Percentiles rank a stretch among this genome's conserved stretches.
Conservation (phyloP, 2,113 vertebrate species). For the Odontophorus gujanensis region DNA sequence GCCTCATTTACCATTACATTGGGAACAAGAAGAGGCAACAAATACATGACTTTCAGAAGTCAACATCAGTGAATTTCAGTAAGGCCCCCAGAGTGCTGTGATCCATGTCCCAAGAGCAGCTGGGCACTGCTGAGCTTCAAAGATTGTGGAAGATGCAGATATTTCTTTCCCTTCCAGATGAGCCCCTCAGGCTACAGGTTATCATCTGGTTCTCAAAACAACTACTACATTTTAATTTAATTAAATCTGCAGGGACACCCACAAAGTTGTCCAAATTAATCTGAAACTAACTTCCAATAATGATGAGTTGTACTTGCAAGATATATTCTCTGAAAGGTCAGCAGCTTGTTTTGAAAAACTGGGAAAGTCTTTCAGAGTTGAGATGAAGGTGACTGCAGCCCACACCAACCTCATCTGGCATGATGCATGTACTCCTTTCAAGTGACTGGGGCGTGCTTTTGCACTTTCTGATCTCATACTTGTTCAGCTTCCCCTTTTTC, state of each 20-base stretch:
- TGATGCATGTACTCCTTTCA: neutral
- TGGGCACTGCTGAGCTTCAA: neutral
- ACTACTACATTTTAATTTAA: neutral
- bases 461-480: neutral
- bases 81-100: neutral
- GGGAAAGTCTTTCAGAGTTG: neutral
- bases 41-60: neutral
- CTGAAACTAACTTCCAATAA: neutral
- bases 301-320: neutral
- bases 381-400: neutral
- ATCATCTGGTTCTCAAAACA: neutral
- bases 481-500: neutral
- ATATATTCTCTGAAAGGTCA: neutral
- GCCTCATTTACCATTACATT: conserved; percentile 4
- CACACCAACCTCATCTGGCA: neutral
- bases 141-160: neutral
- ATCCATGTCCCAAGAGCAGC: neutral
- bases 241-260: conserved; percentile 33
- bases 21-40: neutral
- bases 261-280: conserved; percentile 14
- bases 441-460: neutral
- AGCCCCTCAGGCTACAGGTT: neutral
- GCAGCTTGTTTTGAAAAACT: neutral
- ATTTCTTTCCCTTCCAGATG: neutral
- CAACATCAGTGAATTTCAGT: conserved; percentile 3